A percentile compares a stretch with the other conserved stretches of the same genome.
Conservation (phyloP, 2,888 invertebrate genomes). For the Busseola fusca region DNA sequence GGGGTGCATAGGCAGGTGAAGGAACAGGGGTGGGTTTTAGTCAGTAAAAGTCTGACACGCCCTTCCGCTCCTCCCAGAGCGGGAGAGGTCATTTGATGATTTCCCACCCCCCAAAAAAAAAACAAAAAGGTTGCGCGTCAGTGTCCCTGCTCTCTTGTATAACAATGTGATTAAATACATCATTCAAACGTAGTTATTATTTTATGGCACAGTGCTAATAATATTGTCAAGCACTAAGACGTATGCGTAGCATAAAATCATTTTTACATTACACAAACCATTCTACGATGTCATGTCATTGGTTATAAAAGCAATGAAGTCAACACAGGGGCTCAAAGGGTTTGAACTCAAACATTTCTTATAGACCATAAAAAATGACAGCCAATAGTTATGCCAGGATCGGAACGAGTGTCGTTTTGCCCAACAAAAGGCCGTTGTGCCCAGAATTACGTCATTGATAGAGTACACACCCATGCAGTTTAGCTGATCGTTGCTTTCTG, state of each 20-base stretch:
- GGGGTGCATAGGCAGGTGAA: too few species aligned
- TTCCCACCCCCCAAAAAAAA: too few species aligned
- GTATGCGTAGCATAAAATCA: not conserved
- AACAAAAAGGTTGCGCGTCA: too few species aligned
- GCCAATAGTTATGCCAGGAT: constrained; percentile 35
- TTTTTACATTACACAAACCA: constrained; percentile 15
- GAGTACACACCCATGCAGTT: constrained; percentile 44
- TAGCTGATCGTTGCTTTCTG: constrained; percentile 18
- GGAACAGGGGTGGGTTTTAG: too few species aligned
- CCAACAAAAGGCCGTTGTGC: constrained; percentile 28
- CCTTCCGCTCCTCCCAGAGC: too few species aligned
- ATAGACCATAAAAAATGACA: constrained; percentile 48
- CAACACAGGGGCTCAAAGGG: constrained; percentile 24
- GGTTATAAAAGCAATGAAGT: constrained; percentile 31
- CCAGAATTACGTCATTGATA: constrained; percentile 36
- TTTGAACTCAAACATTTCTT: constrained; percentile 39
- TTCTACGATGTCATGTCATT: constrained; percentile 10
- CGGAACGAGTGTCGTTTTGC: constrained; percentile 37
- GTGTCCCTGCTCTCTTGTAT: too few species aligned
- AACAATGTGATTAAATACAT: too few species aligned
- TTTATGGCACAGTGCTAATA: not conserved
- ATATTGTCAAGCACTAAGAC: not conserved
- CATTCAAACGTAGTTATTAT: not conserved
- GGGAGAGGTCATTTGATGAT: too few species aligned
- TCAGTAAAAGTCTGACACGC: too few species aligned